These are phyloP conservation scores for Mystacides longicornis DNA, from an alignment of 2,888 invertebrate genomes.

Conservation along the genomic window DNA sequence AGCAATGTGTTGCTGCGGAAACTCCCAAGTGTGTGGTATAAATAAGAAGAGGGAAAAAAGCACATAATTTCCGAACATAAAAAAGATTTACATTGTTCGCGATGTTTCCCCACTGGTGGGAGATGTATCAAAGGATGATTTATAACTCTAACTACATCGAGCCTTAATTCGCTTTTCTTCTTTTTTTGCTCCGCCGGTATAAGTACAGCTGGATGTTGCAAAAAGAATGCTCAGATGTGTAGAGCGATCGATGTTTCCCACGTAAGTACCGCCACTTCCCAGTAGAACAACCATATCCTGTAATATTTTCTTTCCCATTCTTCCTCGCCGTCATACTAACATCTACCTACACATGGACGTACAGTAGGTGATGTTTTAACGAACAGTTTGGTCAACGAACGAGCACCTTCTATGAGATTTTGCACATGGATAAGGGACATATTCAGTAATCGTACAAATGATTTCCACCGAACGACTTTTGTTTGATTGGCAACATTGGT, in stretches of 20 bases:
- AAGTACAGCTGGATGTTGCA: neutral
- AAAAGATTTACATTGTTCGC: constrained; percentile 1
- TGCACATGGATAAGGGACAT: no score
- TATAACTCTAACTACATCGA: neutral
- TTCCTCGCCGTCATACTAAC: neutral
- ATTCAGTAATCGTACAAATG: no score
- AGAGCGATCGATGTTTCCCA: constrained; percentile 9
- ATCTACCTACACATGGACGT: no score
- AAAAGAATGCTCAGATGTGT: neutral
- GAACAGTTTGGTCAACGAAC: no score
- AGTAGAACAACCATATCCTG: neutral
- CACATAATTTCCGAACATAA: constrained; percentile 1
- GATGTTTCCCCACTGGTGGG: neutral
- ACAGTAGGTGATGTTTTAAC: no score
- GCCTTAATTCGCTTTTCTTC: neutral
- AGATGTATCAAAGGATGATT: constrained; percentile 1
- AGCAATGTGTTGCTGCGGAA: no score
- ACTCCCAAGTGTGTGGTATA: no score
- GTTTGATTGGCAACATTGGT: no score
- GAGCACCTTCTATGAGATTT: no score
- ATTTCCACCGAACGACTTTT: no score
- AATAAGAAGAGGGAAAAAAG: neutral
- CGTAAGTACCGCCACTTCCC: constrained; percentile 2
- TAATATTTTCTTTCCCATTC: neutral
- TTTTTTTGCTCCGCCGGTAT: neutral